phyloP scores from a whole-genome alignment of 2,797 vertebrate species.

The Chaenodraco wilsoni region DNA sequence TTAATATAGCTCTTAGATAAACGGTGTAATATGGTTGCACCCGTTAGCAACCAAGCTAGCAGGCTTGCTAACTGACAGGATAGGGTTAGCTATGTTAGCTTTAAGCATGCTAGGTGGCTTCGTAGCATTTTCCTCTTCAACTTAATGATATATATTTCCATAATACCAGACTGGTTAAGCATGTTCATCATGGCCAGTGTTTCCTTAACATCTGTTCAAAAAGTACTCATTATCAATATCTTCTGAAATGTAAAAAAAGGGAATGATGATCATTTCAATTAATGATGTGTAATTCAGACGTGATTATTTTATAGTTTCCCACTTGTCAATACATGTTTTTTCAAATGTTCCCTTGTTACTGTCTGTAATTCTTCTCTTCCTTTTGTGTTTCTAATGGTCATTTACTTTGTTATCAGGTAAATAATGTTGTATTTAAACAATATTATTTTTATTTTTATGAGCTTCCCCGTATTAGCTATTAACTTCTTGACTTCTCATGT shows the following conservation, averaged over 20 bases:
- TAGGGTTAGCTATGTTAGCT: neutral
- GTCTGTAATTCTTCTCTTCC: neutral
- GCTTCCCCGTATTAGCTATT: neutral
- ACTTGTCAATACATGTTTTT: neutral
- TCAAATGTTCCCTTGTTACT: neutral
- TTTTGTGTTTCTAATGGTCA: neutral
- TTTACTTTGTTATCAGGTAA: neutral
- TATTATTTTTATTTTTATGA: neutral
- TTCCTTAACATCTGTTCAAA: no score
- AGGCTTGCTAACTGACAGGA: neutral
- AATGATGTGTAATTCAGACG: no score
- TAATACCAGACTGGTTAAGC: no score
- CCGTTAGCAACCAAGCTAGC: slow-evolving; percentile 5
- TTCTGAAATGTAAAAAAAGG: no score
- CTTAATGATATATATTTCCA: no score
- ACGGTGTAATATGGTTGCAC: neutral
- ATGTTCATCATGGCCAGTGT: no score
- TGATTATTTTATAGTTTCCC: no score
- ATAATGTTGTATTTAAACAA: neutral
- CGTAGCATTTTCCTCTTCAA: neutral
- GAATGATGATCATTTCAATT: no score
- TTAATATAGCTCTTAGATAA: neutral
- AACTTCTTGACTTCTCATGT: neutral
- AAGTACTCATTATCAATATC: no score
- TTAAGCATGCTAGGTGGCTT: no score